These are phyloP conservation scores for Serilophus lunatus DNA, from an alignment of 2,113 vertebrate genomes.

Conservation along the genomic window DNA sequence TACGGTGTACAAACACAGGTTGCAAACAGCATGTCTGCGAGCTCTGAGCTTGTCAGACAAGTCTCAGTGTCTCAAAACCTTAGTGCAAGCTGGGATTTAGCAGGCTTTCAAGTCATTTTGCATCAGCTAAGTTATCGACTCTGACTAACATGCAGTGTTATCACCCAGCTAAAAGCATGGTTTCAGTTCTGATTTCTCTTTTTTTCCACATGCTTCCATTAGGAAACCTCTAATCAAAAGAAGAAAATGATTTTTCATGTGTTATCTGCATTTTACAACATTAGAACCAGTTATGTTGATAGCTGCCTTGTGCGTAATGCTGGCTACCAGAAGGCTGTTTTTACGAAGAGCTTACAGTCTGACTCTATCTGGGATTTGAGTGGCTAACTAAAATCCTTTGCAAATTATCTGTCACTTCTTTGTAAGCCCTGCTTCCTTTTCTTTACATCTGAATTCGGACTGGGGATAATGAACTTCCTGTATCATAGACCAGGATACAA, in stretches of 20 bases:
- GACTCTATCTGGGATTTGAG: constrained; percentile 35
- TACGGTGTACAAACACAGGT: neutral
- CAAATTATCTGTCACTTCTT: constrained; percentile 67
- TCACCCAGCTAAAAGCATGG: neutral
- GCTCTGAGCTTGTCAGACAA: neutral
- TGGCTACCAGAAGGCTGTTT: neutral
- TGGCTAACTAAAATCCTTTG: constrained; percentile 56
- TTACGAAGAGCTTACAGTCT: neutral
- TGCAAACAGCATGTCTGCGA: neutral
- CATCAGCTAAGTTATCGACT: neutral
- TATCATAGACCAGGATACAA: constrained; percentile 61
- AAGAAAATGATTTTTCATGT: neutral
- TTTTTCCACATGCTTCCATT: neutral
- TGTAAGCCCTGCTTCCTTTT: constrained; percentile 71
- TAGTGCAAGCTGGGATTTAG: neutral
- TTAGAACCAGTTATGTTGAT: neutral
- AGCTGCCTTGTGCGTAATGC: neutral
- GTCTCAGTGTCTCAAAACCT: neutral
- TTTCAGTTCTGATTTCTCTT: constrained; percentile 15
- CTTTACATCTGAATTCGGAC: constrained; percentile 51
- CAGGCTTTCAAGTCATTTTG: neutral
- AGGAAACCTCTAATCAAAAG: constrained; percentile 38
- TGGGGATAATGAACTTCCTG: constrained; percentile 76
- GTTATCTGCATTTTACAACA: neutral
- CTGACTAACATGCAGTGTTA: neutral